phyloP scores from a whole-genome alignment of 2,888 invertebrate genomes.

The Macaria liturata region DNA sequence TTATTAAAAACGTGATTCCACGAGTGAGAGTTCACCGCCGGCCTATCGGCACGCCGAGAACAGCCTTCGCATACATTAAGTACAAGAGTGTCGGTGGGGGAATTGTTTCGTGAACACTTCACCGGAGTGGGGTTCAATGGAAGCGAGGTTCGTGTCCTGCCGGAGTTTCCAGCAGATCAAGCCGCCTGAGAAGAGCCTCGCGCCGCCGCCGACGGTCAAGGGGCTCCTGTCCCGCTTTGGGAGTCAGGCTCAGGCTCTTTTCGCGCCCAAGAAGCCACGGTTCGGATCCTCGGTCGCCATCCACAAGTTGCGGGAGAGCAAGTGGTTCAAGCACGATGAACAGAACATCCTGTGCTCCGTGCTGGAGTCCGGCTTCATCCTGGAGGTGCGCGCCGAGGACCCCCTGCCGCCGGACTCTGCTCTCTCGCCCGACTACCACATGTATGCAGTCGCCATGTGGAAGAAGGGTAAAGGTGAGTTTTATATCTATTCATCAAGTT shows the following conservation, averaged over 20 bases:
- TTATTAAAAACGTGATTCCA: slow-evolving; percentile 60
- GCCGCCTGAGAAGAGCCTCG: slow-evolving; percentile 80
- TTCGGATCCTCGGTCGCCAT: slow-evolving; percentile 87
- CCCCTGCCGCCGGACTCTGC: slow-evolving; percentile 72
- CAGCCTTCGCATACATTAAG: slow-evolving; percentile 35
- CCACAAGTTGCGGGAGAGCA: slow-evolving; percentile 88
- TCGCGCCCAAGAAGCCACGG: slow-evolving; percentile 78
- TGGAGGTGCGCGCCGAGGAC: slow-evolving; percentile 84
- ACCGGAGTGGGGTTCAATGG: slow-evolving; percentile 78
- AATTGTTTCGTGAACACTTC: slow-evolving; percentile 65
- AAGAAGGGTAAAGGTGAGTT: slow-evolving; percentile 87
- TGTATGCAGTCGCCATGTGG: slow-evolving; percentile 88
- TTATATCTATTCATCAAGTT: slow-evolving; percentile 17
- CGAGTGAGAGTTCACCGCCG: slow-evolving; percentile 66
- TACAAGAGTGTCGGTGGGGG: slow-evolving; percentile 59
- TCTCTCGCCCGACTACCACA: slow-evolving; percentile 79
- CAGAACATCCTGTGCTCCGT: slow-evolving; percentile 88
- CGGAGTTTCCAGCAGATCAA: slow-evolving; percentile 82
- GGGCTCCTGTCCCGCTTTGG: slow-evolving; percentile 81
- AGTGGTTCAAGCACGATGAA: slow-evolving; percentile 89
- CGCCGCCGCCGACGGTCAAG: slow-evolving; percentile 77
- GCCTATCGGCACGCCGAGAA: slow-evolving; percentile 42
- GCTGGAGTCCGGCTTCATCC: slow-evolving; percentile 88
- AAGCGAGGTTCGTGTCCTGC: slow-evolving; percentile 83
- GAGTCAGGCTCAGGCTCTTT: slow-evolving; percentile 80